Evolutionary conservation across 2,888 invertebrate genomes (phyloP).

Genomic region (Steromphala cineraria): DNA sequence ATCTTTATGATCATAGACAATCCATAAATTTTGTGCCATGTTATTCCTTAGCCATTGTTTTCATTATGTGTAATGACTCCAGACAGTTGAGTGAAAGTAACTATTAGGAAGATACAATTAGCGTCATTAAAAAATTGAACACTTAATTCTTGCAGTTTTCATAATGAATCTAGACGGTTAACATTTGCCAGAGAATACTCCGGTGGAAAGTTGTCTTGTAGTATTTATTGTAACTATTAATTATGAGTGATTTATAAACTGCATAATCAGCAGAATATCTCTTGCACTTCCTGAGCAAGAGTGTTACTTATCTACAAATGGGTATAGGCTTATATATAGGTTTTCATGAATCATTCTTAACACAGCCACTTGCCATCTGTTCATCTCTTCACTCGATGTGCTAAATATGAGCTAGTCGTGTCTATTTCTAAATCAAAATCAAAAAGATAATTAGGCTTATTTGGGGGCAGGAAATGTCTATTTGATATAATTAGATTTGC

Average conservation of each 20-base stretch:
- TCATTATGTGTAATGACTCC: no score
- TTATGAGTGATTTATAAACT: neutral
- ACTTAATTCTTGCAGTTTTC: no score
- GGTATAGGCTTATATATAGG: neutral
- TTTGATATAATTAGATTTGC: neutral
- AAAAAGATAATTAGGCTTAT: neutral
- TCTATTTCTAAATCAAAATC: conserved; percentile 3
- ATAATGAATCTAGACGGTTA: no score
- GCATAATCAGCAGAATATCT: neutral
- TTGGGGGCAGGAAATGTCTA: neutral
- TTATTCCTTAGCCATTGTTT: no score
- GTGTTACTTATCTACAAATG: no score
- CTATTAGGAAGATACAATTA: no score
- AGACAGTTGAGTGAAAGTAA: no score
- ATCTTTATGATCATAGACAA: no score
- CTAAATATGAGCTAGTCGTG: neutral
- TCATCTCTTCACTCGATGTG: neutral
- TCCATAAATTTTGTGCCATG: no score
- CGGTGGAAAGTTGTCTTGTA: neutral
- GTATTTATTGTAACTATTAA: neutral
- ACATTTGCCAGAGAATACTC: no score
- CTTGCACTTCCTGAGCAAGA: neutral
- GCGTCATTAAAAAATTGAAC: no score
- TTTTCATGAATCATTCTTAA: neutral
- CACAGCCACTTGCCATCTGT: neutral